Conservation (phyloP, 1,140 invertebrate species). For the Triops longicaudatus region DNA sequence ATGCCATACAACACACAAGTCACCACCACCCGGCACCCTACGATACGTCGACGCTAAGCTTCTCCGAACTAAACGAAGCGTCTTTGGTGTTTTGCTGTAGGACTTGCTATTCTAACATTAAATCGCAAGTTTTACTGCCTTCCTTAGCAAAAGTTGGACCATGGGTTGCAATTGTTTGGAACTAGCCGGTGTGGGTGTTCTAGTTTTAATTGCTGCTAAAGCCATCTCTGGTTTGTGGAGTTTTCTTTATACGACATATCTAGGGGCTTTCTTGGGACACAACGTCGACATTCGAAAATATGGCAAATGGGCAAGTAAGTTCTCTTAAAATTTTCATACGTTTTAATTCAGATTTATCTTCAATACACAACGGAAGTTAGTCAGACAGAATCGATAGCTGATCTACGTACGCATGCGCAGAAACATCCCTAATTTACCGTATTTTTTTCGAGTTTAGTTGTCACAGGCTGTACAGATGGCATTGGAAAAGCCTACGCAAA, state of each 20-base stretch:
- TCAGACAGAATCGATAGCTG: background rate
- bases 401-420: background rate
- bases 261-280: background rate
- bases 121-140: background rate
- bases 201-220: background rate
- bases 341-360: no score
- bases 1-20: background rate
- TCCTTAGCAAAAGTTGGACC: background rate
- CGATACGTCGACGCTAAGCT: background rate
- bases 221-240: background rate
- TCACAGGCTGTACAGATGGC: conserved; percentile 86
- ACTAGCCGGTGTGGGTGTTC: background rate
- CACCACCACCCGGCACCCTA: background rate
- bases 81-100: no score
- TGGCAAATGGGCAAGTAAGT: background rate
- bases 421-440: background rate
- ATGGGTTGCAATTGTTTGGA: background rate
- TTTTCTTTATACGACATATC: background rate
- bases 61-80: background rate
- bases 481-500: conserved; percentile 83
- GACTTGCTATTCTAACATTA: no score
- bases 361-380: background rate
- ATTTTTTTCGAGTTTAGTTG: conserved; percentile 51
- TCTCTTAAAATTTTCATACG: background rate
- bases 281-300: background rate